Evolutionary conservation across 2,113 vertebrate species (phyloP), one percentile per base, ranked within the genome.

Genomic region (Merops nubicus): DNA sequence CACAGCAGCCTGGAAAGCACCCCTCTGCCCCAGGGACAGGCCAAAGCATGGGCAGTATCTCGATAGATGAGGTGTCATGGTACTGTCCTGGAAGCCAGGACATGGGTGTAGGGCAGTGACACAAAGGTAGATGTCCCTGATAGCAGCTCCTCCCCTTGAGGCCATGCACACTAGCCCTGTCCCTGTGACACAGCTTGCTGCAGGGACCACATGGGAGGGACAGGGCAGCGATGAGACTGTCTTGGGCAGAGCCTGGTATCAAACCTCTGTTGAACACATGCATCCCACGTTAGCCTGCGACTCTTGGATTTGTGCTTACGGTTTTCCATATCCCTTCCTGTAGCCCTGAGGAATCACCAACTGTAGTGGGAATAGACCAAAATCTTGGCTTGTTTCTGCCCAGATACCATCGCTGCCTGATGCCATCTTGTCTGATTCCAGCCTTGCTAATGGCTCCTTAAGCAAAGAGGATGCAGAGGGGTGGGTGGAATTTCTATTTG

Each of bases 11-110:
- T 20, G 15, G 73, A 67, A 78, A 88, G 57, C 20, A 43, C 4
- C 47, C 6, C 26, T 45, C 23, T 88, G 75, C 20, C 67, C 48
- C 45, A 34, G 1, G 12, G 51, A 77, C 70, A 47, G 53, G 43
- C 48, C 1, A 21, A 45, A 72, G 75, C 9, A 2, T 6, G 20
- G 53, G 17, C 5, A n/a, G 40, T 12, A 14, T 26, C 45, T 64
- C 0, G 1, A 48, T 0, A n/a, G 34, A 47, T 0, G 0, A 25
- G 34, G 29, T 16, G 12, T 43, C 57, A 29, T 0, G 4, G 36
- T 8, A 7, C 47, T 40, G 28, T n/a, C 33, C 42, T 92, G 78
- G 64, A 45, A 79, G 56, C 34, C 26, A 40, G 23, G 48, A 15
- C 0, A 0, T 12, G n/a, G 34, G 2, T 36, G 42, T 21, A 36